These are phyloP conservation scores for Toxonevra muliebris DNA, from an alignment of 2,888 invertebrate species.

Conservation along the genomic window DNA sequence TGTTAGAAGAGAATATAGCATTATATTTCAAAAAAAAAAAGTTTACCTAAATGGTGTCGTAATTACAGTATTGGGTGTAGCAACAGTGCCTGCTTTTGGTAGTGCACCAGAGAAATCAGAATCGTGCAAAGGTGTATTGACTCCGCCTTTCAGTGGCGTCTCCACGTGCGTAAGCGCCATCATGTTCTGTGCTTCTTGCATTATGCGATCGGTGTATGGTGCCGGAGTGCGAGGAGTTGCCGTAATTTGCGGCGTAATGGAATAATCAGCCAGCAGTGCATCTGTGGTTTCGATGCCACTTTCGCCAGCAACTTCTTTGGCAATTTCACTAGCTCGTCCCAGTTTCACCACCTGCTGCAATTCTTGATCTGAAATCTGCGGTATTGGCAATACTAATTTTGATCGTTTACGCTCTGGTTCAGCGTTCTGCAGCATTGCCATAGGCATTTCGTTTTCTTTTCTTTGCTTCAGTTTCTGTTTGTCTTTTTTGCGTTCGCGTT, in stretches of 20 bases:
- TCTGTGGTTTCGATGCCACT: constrained; percentile 82
- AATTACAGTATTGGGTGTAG: constrained; percentile 92
- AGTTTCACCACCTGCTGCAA: constrained; percentile 91
- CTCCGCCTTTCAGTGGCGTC: constrained; percentile 94
- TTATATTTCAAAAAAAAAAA: constrained; percentile 32
- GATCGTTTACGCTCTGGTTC: constrained; percentile 93
- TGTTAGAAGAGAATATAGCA: no score
- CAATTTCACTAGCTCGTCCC: constrained; percentile 89
- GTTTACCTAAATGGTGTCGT: constrained; percentile 81
- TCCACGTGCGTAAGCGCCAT: constrained; percentile 98
- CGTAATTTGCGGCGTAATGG: constrained; percentile 76
- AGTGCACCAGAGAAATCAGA: constrained; percentile 87
- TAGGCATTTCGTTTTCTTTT: constrained; percentile 95
- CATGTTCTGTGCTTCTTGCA: constrained; percentile 97
- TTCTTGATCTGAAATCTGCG: constrained; percentile 94
- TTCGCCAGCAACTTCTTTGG: constrained; percentile 86
- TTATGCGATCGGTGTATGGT: constrained; percentile 80
- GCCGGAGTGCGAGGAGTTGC: constrained; percentile 89
- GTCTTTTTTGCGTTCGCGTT: constrained; percentile 92
- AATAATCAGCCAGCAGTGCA: constrained; percentile 90
- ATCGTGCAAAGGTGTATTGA: constrained; percentile 92
- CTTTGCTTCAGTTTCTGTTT: constrained; percentile 94
- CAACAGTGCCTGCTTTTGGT: constrained; percentile 75
- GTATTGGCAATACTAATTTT: constrained; percentile 94
- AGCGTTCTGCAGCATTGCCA: constrained; percentile 85